Conservation (phyloP, 2,888 invertebrate species). For the Coecobrya sp. region DNA sequence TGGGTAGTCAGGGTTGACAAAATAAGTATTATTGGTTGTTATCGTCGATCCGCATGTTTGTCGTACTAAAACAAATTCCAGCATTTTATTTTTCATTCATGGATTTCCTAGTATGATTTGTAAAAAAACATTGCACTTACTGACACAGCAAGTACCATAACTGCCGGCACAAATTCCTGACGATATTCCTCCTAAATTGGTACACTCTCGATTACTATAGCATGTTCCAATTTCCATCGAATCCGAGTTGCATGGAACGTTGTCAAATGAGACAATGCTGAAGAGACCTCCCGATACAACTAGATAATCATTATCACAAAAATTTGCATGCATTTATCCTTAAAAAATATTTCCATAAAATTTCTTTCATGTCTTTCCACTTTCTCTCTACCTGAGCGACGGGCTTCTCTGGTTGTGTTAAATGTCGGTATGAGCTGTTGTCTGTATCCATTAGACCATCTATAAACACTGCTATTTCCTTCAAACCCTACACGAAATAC, state of each 20-base stretch:
- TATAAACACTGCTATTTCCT: constrained; percentile 70
- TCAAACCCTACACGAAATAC: constrained; percentile 61
- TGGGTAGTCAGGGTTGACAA: constrained; percentile 93
- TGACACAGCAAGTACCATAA: constrained; percentile 94
- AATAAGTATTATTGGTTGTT: constrained; percentile 94
- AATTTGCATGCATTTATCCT: too few species aligned
- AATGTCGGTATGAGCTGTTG: constrained; percentile 72
- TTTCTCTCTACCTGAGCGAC: constrained; percentile 83
- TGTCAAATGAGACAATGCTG: constrained; percentile 86
- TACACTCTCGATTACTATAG: constrained; percentile 92
- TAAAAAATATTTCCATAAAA: too few species aligned
- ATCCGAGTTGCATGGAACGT: constrained; percentile 85
- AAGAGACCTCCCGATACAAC: constrained; percentile 86
- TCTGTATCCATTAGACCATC: constrained; percentile 74
- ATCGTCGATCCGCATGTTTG: constrained; percentile 91
- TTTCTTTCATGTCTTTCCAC: too few species aligned
- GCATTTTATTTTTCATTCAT: too few species aligned
- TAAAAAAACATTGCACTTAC: constrained; percentile 90
- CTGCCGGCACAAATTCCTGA: constrained; percentile 92
- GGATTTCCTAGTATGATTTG: too few species aligned
- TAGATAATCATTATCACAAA: constrained; percentile 40
- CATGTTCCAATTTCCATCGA: constrained; percentile 91
- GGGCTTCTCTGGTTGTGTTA: constrained; percentile 83
- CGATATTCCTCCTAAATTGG: constrained; percentile 91
- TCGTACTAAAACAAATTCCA: constrained; percentile 90